These are phyloP conservation scores for Neodon shergylaensis DNA, from an alignment of 2,113 vertebrate species.

Conservation along the genomic window DNA sequence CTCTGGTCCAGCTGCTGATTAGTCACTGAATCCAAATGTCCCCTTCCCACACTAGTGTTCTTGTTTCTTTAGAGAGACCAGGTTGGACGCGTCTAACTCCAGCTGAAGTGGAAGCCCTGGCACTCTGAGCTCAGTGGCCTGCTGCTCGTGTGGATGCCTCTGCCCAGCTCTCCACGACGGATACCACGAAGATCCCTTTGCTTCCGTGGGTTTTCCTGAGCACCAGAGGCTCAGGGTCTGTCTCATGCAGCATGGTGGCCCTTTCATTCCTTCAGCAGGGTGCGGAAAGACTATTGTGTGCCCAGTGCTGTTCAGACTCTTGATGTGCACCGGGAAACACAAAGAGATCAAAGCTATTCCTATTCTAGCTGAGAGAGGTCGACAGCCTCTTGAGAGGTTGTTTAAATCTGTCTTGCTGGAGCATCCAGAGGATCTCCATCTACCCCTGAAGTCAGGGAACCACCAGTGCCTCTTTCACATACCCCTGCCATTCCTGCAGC, in stretches of 20 bases:
- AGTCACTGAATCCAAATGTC: background rate
- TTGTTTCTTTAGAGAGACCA: background rate
- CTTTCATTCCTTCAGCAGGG: background rate
- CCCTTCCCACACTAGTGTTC: background rate
- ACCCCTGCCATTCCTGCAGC: background rate
- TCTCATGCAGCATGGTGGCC: background rate
- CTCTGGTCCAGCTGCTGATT: background rate
- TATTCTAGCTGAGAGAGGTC: background rate
- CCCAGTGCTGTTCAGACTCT: background rate
- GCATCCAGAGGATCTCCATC: background rate
- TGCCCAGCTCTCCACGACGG: background rate
- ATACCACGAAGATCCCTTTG: rapidly evolving
- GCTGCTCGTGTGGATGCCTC: background rate
- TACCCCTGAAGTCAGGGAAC: background rate
- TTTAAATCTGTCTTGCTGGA: background rate
- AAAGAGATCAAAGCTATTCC: background rate
- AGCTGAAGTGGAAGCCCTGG: background rate
- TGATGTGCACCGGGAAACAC: background rate
- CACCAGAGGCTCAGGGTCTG: background rate
- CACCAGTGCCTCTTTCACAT: background rate
- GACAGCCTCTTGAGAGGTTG: background rate
- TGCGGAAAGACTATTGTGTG: background rate
- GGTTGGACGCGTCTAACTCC: background rate
- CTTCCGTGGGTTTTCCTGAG: background rate
- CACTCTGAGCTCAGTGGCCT: background rate